Percentiles rank a stretch among this genome's conserved stretches.
Conservation (phyloP, 1,140 invertebrate genomes). For the Rhynchophorus ferrugineus region DNA sequence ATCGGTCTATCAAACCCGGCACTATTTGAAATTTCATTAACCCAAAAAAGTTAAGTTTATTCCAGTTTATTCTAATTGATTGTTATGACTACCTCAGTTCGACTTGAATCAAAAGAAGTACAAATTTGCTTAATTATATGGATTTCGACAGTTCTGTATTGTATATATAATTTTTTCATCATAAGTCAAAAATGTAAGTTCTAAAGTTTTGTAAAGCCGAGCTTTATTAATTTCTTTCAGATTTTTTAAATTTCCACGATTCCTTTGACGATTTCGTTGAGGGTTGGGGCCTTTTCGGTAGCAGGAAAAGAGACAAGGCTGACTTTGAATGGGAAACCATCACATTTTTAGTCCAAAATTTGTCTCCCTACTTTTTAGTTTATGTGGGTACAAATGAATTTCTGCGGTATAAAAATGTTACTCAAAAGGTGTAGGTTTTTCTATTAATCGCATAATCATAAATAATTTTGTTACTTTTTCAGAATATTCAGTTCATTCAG, state of each 20-base stretch:
- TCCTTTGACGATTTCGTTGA: constrained; percentile 32
- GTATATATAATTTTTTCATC: constrained; percentile 23
- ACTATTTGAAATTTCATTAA: too few species aligned
- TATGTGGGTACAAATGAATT: constrained; percentile 41
- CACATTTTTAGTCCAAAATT: constrained; percentile 38
- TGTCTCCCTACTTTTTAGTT: constrained; percentile 41
- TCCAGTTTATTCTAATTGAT: neutral
- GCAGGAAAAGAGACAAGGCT: constrained; percentile 41
- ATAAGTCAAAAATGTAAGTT: constrained; percentile 15
- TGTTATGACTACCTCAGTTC: neutral
- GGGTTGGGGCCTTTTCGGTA: constrained; percentile 42
- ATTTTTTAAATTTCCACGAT: constrained; percentile 31
- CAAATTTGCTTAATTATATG: constrained; percentile 24
- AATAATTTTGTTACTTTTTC: constrained; percentile 12
- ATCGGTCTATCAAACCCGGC: too few species aligned
- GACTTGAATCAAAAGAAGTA: constrained; percentile 5
- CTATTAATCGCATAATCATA: neutral
- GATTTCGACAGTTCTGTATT: constrained; percentile 24
- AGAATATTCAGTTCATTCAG: constrained; percentile 24
- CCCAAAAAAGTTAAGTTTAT: too few species aligned
- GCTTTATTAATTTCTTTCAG: constrained; percentile 19
- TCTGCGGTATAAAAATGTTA: constrained; percentile 23
- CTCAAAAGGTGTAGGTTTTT: constrained; percentile 3
- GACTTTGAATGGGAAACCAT: constrained; percentile 51
- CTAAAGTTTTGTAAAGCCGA: neutral